Percentiles rank a stretch among this genome's conserved stretches.
These are phyloP conservation scores for Mactromeris polynyma DNA, from an alignment of 2,888 invertebrate genomes.

Conservation along the genomic window DNA sequence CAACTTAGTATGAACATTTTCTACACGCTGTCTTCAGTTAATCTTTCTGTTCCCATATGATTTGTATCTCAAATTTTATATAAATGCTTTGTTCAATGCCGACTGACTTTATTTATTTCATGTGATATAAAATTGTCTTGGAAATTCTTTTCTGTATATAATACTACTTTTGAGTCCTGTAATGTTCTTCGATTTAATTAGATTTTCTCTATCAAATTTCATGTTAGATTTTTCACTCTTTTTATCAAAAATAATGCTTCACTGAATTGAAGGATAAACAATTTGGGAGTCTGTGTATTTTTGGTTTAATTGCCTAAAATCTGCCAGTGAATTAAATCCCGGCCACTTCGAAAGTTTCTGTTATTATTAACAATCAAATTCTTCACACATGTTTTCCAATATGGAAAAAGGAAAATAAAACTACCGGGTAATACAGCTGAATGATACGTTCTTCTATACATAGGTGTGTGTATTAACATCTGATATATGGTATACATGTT, in stretches of 20 bases:
- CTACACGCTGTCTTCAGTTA: not conserved
- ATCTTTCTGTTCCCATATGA: not conserved
- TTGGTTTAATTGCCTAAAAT: not conserved
- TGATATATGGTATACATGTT: not conserved
- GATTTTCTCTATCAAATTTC: not conserved
- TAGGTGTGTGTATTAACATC: not conserved
- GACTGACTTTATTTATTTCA: constrained; percentile 6
- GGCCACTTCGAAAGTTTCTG: not conserved
- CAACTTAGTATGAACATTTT: not conserved
- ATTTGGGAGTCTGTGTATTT: not conserved
- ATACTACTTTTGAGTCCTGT: not conserved
- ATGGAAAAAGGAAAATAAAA: not conserved
- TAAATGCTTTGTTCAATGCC: not conserved
- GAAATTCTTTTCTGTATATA: not conserved
- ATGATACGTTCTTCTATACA: not conserved
- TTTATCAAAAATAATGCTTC: not conserved
- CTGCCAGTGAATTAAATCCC: not conserved
- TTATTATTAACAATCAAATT: not conserved
- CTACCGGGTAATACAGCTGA: not conserved
- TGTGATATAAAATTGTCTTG: not conserved
- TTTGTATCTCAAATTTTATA: not conserved
- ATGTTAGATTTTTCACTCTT: not conserved
- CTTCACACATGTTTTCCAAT: not conserved
- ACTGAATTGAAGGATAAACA: not conserved
- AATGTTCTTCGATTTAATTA: not conserved